Evolutionary conservation across 2,113 vertebrate genomes (phyloP), one percentile per base, ranked within the genome.

Genomic region (Callipepla californica): DNA sequence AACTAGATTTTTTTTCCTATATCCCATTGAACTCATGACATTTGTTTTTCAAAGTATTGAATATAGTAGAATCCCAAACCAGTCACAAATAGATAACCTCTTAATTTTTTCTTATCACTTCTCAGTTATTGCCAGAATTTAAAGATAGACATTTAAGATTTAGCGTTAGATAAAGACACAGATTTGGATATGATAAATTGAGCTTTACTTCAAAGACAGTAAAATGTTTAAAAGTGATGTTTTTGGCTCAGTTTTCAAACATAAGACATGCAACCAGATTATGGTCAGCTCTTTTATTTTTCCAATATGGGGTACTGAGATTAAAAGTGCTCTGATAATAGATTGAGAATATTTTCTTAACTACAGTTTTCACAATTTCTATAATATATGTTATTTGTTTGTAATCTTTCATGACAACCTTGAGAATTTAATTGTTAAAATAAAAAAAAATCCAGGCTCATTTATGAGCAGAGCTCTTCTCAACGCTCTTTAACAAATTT

Each of bases 401-500:
- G 3, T 12, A 45, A 5, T 26, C 20, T 58, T 73, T 28, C 11
- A 19, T 0, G 1, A 38, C 16, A 7, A 45, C 19, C 7, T 69
- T 45, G 90, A 68, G 32, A 84, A 70, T 45, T 36, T 63, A 16
- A 48, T 22, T 59, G 9, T 45, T 20, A n/a, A 40, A 30, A 38
- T 2, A 42, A 74, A 70, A 85, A 85, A 42, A 3, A 1, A 38
- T 6, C 9, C 4, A 5, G 15, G 11, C 7, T 20, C 38, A 53
- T 19, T 68, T 58, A 23, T 34, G 2, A 80, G 3, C 8, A 57
- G 5, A 68, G 4, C n/a, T 70, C 2, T 16, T 69, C 25, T 81
- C 23, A 62, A 45, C 5, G 40, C 7, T 42, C 19, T 36, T 44
- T 32, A 69, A n/a, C 2, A 73, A 8, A 28, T 53, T 84, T 55